Evolutionary conservation across 2,888 invertebrate species (phyloP).

Genomic region (Cetonia aurata): DNA sequence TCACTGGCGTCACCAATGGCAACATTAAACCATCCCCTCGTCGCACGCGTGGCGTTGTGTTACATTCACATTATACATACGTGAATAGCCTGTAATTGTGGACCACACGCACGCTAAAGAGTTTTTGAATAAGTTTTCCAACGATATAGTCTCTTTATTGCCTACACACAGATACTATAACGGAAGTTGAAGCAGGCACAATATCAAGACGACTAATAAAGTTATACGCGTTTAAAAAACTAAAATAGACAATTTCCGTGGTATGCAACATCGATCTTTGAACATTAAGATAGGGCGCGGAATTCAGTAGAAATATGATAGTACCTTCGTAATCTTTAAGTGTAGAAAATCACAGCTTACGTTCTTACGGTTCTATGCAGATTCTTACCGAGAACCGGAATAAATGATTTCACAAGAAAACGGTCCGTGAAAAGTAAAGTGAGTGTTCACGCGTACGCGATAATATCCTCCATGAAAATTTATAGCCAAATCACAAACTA

Average conservation of each 20-base stretch:
- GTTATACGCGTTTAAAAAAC: too few relatives aligned
- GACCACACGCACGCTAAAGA: slow-evolving; percentile 18
- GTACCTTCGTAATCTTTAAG: not conserved
- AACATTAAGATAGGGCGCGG: too few relatives aligned
- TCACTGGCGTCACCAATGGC: not conserved
- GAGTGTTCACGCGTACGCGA: slow-evolving; percentile 8
- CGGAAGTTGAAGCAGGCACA: slow-evolving; percentile 4
- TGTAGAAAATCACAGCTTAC: not conserved
- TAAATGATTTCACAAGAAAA: slow-evolving; percentile 20
- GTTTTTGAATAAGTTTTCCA: slow-evolving; percentile 22
- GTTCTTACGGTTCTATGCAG: not conserved
- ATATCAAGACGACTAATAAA: too few relatives aligned
- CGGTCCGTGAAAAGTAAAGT: not conserved
- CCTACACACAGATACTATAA: slow-evolving; percentile 13
- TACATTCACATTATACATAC: not conserved
- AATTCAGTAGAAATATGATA: too few relatives aligned
- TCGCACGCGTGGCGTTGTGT: slow-evolving; percentile 1
- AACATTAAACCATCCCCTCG: not conserved
- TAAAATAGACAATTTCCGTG: too few relatives aligned
- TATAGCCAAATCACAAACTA: slow-evolving; percentile 7
- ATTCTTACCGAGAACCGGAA: not conserved
- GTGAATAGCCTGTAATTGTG: not conserved
- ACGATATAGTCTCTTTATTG: slow-evolving; percentile 10
- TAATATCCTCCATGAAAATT: slow-evolving; percentile 8
- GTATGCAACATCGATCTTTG: too few relatives aligned